Evolutionary conservation across 2,888 invertebrate species (phyloP), one percentile per base, ranked within the genome.

Genomic region (Thelaira solivaga): DNA sequence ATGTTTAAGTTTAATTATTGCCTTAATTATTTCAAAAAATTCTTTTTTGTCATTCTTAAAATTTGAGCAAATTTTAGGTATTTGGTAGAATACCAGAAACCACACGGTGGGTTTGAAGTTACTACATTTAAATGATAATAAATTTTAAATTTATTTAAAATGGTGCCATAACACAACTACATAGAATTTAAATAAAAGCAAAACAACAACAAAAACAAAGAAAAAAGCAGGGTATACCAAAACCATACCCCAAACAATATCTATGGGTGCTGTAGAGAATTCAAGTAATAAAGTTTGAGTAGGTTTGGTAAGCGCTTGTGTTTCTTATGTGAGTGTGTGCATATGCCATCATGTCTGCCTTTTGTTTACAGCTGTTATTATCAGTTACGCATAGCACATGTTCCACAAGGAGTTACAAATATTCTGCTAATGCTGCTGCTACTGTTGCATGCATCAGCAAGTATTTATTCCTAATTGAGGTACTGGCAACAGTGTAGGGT

Each of bases 371-470:
- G 59, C 74, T 74, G 65, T 67, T 65, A 67, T 74, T 67, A 74
- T 74, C 67, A 74, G 67, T 67, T 74, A 67, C 59, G 67, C 59
- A 74, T 74, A 67, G 64, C 59, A 67, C 65, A 72, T 74, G 65
- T 53, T 67, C 61, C 53, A 36, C 36, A 43, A 59, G 43, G 65
- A 67, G 36, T 29, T 34, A 51, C 59, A 69, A 29, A 69, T 24
- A 59, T 39, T 59, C 10, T 20, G 20, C 11, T 31, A n/a, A n/a
- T 59, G 13, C 49, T 45, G 55, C 53, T 57, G 24, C 39, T 59
- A 16, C 41, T 24, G 16, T 1, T 72, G 29, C 22, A 64, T 53
- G 55, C 55, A 16, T 64, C 55, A 31, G 26, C 29, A 41, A 64
- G 29, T 11, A 39, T 3, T 72, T 7, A 13, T 36, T n/a, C n/a